phyloP scores from a whole-genome alignment of 2,113 vertebrate genomes.

The Orycteropus afer region DNA sequence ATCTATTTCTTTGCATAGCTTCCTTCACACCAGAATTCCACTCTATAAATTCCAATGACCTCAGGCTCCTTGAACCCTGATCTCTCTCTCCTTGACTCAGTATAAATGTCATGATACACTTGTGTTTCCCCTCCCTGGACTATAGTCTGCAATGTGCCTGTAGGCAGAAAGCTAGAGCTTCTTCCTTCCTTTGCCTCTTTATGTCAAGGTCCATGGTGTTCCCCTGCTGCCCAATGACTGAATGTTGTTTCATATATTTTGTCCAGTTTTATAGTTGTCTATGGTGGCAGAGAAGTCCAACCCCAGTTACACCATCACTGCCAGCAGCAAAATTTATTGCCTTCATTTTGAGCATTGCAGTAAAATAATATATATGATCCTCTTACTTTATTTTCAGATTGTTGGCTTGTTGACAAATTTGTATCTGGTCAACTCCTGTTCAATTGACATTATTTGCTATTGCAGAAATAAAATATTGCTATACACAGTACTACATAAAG shows the following conservation, averaged over 20 bases:
- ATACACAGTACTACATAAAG: neutral
- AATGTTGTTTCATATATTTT: neutral
- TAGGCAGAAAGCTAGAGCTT: neutral
- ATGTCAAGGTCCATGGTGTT: neutral
- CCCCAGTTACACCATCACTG: neutral
- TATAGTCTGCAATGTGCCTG: neutral
- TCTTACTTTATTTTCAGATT: neutral
- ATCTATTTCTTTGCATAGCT: neutral
- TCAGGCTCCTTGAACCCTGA: neutral
- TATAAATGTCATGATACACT: neutral
- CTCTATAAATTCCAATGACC: neutral
- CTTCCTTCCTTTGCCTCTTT: neutral
- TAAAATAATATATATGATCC: neutral
- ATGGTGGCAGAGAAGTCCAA: neutral
- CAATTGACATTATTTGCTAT: neutral
- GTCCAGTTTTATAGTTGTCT: neutral
- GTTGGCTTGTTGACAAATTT: neutral
- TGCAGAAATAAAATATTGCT: neutral
- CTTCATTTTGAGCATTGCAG: neutral
- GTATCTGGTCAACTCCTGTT: neutral
- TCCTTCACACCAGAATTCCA: neutral
- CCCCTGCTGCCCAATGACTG: neutral
- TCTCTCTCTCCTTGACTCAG: neutral
- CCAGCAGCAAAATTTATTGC: neutral
- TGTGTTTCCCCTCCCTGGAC: neutral